Base-by-base conservation (phyloP, 1,140 invertebrate genomes). In the Galleria mellonella region DNA sequence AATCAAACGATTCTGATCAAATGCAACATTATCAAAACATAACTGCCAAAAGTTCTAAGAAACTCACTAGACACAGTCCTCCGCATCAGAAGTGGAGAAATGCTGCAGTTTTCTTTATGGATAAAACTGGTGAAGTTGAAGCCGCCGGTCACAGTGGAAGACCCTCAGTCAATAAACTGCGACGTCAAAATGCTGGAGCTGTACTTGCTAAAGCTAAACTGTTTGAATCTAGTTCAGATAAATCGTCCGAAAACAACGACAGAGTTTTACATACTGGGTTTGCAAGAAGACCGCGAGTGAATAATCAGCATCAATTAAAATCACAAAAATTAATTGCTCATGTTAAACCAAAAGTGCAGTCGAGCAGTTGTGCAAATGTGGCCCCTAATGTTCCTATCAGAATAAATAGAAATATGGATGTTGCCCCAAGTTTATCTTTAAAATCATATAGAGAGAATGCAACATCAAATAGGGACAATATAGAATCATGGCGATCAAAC, bases 191-290 rank as follows among this genome's bases (percentile, higher is more conserved):
- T 55, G 90, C 89, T 0, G 90, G 90, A 3, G 90, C 90, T 65
- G 90, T 91, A 1, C 64, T 91, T 10, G 90, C 89, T 0, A 90
- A 90, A 68, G 89, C 90, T 0, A 90, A 89, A 56, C 74, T 91
- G 6, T 91, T 91, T 52, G 90, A 91, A 55, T 72, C 82, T 8
- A 79, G 78, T 46, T 85, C 82, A 1, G 82, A 85, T 42, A 83
- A 76, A 37, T 83, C 82, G n/a, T 83, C 78, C 4, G 81, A 83
- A 37, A 48, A 39, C 46, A 64, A 64, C 27, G 75, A 83, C n/a
- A 81, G 74, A 46, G 38, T 38, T 0, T 42, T 47, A 23, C 60
- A 77, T 32, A 53, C 49, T 4, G 72, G 67, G n/a, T 84, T 83
- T 36, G 81, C 81, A 7, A 71, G 81, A 37, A 63, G 58, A 42